Base-by-base conservation (phyloP, 2,888 invertebrate genomes). In the Drosophila aldrichi region DNA sequence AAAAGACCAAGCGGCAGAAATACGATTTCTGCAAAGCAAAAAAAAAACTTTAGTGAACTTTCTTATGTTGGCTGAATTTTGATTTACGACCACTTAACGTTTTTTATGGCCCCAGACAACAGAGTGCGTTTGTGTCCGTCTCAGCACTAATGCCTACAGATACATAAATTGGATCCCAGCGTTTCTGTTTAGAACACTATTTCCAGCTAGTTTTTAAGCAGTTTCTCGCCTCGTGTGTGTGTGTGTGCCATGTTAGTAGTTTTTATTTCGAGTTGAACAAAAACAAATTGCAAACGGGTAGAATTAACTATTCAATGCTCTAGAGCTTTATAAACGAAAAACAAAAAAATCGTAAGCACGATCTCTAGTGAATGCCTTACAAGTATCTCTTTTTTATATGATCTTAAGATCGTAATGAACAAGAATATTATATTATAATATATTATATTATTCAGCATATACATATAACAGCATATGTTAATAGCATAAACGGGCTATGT, bases 31-130 rank as follows among this genome's bases (percentile, higher is more conserved):
- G 51, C 54, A 44, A 61, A 57, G 36, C 41, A 41, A 38, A 46
- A 41, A 38, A 46, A 40, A 38, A 14, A 43, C 43, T 65, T 65
- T 70, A 46, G 73, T 65, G 71, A 87, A 86, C 73, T 84, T 86
- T 86, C 60, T 67, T 66, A 76, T 78, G 70, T 81, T 76, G 43
- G 74, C 76, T 70, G 72, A 86, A 76, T 88, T 88, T 88, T 84
- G 83, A 84, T 84, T 84, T 84, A 84, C 87, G 87, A 87, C 89
- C 83, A 88, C 83, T 84, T 84, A 87, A 87, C 76, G 84, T 84
- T 88, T 86, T 83, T 84, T 88, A 84, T 83, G 76, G 69, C 58
- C 61, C 54, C 78, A 40, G 66, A 77, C 76, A 74, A 65, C 69
- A 75, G 69, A 80, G 55, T 57, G 61, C 64, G 75, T 74, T 77